Conservation (phyloP, 1,140 invertebrate species). For the Ganaspis sp. region DNA sequence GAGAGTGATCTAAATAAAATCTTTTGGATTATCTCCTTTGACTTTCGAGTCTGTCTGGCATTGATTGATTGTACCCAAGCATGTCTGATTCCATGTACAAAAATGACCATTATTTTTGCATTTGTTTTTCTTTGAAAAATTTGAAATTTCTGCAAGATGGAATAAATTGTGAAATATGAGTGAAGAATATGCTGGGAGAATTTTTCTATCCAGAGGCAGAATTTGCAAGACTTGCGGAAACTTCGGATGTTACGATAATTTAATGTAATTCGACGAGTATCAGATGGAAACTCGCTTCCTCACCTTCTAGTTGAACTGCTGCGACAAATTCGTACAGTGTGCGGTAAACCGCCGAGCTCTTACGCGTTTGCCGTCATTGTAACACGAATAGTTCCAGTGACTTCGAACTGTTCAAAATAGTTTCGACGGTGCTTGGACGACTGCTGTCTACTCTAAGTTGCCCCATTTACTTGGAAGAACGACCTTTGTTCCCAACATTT, state of each 20-base stretch:
- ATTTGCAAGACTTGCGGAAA: conserved; percentile 62
- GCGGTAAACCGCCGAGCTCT: conserved; percentile 60
- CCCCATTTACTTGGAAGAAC: conserved; percentile 21
- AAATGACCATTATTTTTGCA: too few relatives aligned
- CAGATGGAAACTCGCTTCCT: conserved; percentile 46
- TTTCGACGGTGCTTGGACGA: conserved; percentile 61
- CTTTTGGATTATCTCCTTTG: too few relatives aligned
- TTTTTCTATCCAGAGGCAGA: conserved; percentile 50
- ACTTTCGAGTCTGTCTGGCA: too few relatives aligned
- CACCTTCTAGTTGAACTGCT: conserved; percentile 47
- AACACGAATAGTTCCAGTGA: conserved; percentile 63
- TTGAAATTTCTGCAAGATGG: too few relatives aligned
- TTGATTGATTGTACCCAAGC: too few relatives aligned
- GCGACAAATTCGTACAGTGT: conserved; percentile 55
- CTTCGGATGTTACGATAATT: conserved; percentile 61
- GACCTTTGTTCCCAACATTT: conserved; percentile 46
- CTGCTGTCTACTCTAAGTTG: conserved; percentile 28
- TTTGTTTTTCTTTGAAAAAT: too few relatives aligned
- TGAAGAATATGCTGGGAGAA: conserved; percentile 52
- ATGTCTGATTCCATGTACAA: too few relatives aligned
- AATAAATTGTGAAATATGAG: too few relatives aligned
- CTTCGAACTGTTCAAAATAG: conserved; percentile 62
- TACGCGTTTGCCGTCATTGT: conserved; percentile 55
- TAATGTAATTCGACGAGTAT: conserved; percentile 65
- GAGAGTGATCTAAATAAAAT: too few relatives aligned